A percentile compares a stretch with the other conserved stretches of the same genome.
phyloP scores from a whole-genome alignment of 92 coral and sea anemone genomes.

The Phenganax marumi region DNA sequence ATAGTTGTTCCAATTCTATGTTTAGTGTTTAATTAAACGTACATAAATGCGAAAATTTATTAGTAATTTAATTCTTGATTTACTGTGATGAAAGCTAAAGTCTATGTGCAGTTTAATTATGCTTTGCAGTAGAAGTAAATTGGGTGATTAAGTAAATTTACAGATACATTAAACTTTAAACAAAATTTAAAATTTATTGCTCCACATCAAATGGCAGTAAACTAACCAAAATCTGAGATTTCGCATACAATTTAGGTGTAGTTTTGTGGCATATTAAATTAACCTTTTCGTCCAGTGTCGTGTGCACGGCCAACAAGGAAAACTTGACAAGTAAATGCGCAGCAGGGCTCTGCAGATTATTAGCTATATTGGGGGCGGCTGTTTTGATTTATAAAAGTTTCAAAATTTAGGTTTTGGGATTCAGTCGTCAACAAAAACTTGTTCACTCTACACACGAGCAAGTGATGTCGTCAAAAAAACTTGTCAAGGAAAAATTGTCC shows the following conservation, averaged over 20 bases:
- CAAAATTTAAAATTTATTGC: conserved; percentile 6
- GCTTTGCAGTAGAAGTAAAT: background rate
- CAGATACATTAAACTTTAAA: conserved; percentile 2
- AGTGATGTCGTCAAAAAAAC: too few relatives aligned
- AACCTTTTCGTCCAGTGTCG: background rate
- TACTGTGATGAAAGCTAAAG: conserved; percentile 4
- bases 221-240: conserved; percentile 8
- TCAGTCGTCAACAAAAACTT: too few relatives aligned
- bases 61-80: background rate
- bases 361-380: too few relatives aligned
- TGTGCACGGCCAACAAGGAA: too few relatives aligned
- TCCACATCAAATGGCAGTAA: background rate
- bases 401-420: too few relatives aligned
- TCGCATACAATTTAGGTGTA: background rate
- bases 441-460: too few relatives aligned
- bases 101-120: background rate
- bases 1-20: too few relatives aligned
- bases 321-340: too few relatives aligned
- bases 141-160: conserved; percentile 19
- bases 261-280: conserved; percentile 4
- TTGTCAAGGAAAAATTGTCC: too few relatives aligned
- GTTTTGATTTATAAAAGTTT: too few relatives aligned
- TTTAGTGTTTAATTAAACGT: too few relatives aligned
- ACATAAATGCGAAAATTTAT: background rate
- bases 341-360: too few relatives aligned